Evolutionary conservation across 2,113 vertebrate species (phyloP).

Genomic region (Elanus axillaris): DNA sequence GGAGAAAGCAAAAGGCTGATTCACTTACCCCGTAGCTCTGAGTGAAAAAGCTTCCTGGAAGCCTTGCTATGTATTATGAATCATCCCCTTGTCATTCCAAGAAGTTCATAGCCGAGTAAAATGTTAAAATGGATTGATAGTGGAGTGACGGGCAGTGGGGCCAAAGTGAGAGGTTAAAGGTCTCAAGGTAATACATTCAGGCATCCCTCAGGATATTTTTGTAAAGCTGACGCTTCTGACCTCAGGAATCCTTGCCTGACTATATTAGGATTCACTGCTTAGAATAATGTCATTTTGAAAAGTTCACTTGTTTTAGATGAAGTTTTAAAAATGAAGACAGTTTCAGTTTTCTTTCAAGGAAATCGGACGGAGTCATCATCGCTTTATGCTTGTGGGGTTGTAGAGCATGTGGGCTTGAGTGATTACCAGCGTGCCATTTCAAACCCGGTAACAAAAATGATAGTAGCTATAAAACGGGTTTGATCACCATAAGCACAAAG

Average conservation of each 20-base stretch:
- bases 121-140: conserved; percentile 72
- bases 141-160: conserved; percentile 39
- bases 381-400: neutral
- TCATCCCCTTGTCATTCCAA: conserved; percentile 71
- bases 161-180: conserved; percentile 65
- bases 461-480: neutral
- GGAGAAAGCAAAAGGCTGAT: conserved; percentile 74
- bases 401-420: neutral
- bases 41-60: conserved; percentile 71
- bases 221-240: conserved; percentile 66
- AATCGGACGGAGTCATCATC: neutral
- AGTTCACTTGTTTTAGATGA: conserved; percentile 32
- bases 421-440: neutral
- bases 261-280: conserved; percentile 58
- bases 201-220: conserved; percentile 58
- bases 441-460: neutral
- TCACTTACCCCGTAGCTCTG: conserved; percentile 72
- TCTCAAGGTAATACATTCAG: conserved; percentile 61
- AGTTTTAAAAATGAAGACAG: conserved; percentile 17
- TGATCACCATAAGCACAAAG: neutral
- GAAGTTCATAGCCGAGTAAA: conserved; percentile 73
- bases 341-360: conserved; percentile 37
- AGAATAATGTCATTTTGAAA: conserved; percentile 63
- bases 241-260: conserved; percentile 46
- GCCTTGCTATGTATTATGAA: conserved; percentile 69